Base-by-base conservation (phyloP, 1,140 invertebrate species). In the Zaprionus camerounensis region DNA sequence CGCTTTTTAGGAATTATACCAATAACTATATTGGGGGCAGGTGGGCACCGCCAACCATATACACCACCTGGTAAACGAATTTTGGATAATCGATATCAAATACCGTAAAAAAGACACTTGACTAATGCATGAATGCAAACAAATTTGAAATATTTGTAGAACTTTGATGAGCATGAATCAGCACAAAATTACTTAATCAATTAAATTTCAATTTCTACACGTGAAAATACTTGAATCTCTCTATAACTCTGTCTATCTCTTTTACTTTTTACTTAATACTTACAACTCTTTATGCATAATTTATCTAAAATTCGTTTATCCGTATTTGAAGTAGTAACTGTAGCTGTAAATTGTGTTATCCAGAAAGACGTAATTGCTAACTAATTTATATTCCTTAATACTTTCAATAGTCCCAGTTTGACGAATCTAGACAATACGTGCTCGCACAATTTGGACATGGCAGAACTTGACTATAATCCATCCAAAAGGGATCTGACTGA, bases 401-500 rank as follows among this genome's bases (percentile, higher is more conserved):
- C 15, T 46, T 28, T 66, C 5, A 17, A 41, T 71, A 97, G 96
- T 93, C 95, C 95, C 69, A 97, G 96, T 93, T 96, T 96, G 91
- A 96, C 95, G 82, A 96, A 97, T 93, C 92, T 97, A 81, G 96
- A 97, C 91, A 94, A 96, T 12, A 96, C 95, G 51, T 92, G 88
- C 41, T 96, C 95, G 2, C 97, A 97, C 95, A 98, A 98, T 93
- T 95, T 98, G 79, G 98, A 99, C 92, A 96, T 98, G 94, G 97
- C 97, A 92, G 97, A 98, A 91, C 93, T 98, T 80, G 97, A 98
- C 91, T 98, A 98, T 91, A 98, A 97, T 94, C 97, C 97, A 62
- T 97, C 96, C 44, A 97, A 96, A 88, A 97, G 97, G 92, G 97
- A 98, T 94, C 93, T 98, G 59, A 98, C 97, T 5, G 98, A 99